Conservation (phyloP, 1,140 invertebrate species). For the Campoletis sonorensis region DNA sequence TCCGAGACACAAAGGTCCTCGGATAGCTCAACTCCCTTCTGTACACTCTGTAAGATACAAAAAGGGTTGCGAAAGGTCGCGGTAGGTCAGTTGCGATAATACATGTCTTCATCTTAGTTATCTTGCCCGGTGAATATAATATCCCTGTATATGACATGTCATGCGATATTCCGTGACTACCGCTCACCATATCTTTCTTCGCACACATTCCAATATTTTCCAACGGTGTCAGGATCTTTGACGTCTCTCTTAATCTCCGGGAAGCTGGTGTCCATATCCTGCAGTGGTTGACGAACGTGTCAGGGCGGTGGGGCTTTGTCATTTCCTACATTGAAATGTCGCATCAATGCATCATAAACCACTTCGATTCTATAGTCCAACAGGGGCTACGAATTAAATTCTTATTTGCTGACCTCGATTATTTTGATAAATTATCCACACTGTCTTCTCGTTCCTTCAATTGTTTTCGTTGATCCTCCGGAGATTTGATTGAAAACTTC, state of each 20-base stretch:
- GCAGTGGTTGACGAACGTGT: background rate
- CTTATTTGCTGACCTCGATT: too few relatives aligned
- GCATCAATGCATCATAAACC: background rate
- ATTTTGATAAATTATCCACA: too few relatives aligned
- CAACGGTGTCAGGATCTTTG: constrained; percentile 37
- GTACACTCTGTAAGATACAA: background rate
- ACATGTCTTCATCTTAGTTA: constrained; percentile 14
- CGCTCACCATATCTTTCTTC: background rate
- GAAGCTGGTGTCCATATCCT: background rate
- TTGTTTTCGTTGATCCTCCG: too few relatives aligned
- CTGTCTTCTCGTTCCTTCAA: too few relatives aligned
- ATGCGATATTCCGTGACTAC: constrained; percentile 47
- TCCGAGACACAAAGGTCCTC: constrained; percentile 2
- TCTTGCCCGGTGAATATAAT: background rate
- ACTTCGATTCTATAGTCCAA: background rate
- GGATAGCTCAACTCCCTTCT: background rate
- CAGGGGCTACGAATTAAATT: too few relatives aligned
- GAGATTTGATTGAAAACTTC: too few relatives aligned
- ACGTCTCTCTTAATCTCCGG: constrained; percentile 34
- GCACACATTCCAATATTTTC: constrained; percentile 26
- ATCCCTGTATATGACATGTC: constrained; percentile 29
- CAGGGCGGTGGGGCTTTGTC: constrained; percentile 2
- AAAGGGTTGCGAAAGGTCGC: constrained; percentile 45
- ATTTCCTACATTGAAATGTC: background rate
- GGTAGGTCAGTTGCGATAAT: constrained; percentile 29